Conservation (phyloP, 2,888 invertebrate species). For the Hypolimnas misippus region DNA sequence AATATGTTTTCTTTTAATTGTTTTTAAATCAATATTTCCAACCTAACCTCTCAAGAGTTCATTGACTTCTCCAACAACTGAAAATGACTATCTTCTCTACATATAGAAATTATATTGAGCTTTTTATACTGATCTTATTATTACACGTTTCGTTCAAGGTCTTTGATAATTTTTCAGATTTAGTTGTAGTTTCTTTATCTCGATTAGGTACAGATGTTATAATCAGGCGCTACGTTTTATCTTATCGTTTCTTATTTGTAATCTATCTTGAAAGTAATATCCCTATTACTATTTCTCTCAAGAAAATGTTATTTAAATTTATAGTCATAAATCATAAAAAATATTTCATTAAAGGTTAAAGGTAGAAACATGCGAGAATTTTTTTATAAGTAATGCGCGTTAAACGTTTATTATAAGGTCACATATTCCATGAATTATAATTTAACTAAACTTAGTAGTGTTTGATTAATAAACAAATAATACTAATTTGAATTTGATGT, state of each 20-base stretch:
- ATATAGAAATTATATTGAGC: not conserved
- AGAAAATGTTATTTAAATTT: not conserved
- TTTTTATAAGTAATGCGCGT: no score
- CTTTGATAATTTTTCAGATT: slow-evolving; percentile 7
- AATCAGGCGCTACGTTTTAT: slow-evolving; percentile 17
- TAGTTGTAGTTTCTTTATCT: slow-evolving; percentile 1
- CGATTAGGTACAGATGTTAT: slow-evolving; percentile 1
- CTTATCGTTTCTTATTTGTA: slow-evolving; percentile 15
- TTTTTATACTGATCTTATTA: no score
- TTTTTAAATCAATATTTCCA: slow-evolving; percentile 6
- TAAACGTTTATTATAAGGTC: no score
- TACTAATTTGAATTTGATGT: slow-evolving; percentile 28
- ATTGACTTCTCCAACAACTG: slow-evolving; percentile 3
- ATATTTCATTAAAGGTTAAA: not conserved
- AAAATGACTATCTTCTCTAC: not conserved
- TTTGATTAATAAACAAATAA: not conserved
- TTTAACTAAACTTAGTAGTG: not conserved
- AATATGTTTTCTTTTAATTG: not conserved
- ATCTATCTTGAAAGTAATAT: not conserved
- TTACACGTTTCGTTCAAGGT: slow-evolving; percentile 11
- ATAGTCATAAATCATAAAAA: not conserved
- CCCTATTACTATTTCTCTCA: no score
- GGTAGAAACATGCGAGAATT: no score
- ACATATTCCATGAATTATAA: not conserved
- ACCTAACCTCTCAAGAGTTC: slow-evolving; percentile 4